Base-by-base conservation (phyloP, 2,797 vertebrate genomes). In the Cuculus canorus region DNA sequence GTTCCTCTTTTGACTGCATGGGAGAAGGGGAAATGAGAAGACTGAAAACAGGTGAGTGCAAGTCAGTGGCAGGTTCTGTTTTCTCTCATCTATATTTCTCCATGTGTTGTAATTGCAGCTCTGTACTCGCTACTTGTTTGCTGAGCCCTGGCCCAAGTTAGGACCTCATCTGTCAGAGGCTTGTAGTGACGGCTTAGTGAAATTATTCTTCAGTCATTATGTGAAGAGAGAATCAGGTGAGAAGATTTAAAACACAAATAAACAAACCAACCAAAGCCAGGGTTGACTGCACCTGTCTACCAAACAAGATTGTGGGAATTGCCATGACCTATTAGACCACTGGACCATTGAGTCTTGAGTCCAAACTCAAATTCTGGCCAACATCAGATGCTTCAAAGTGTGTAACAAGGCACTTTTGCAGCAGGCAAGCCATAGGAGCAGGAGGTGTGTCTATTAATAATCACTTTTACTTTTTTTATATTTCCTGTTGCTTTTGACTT, bases 131-230 rank as follows among this genome's bases (percentile, higher is more conserved):
- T 69, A 21, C 24, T 85, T 56, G 68, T 41, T 71, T 48, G 48
- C 88, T 69, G 57, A 93, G 81, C 68, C 39, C 60, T 96, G 91
- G 96, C 90, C 75, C 64, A 13, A 39, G 22, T 37, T 13, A 69
- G 53, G 45, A 54, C 66, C 27, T 54, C 33, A 27, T 84, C 60
- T 96, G 94, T 86, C 96, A 97, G 86, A 64, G 53, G 54, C 87
- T 92, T 57, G 80, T 56, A 54, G 88, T 30, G 64, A 75, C 71
- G 93, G 64, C 78, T 92, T 71, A 71, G 39, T 30, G 71, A 92
- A 75, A n/a, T 45, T 25, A 32, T 85, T 32, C 72, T 72, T 41
- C 80, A 60, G 75, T 53, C 39, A 45, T 52, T 60, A 30, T 9
- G 15, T 72, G 69, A 56, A 65, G 68, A 71, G 64, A 86, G 14